phyloP scores from a whole-genome alignment of 2,113 vertebrate species.

The Tonatia bakeri region DNA sequence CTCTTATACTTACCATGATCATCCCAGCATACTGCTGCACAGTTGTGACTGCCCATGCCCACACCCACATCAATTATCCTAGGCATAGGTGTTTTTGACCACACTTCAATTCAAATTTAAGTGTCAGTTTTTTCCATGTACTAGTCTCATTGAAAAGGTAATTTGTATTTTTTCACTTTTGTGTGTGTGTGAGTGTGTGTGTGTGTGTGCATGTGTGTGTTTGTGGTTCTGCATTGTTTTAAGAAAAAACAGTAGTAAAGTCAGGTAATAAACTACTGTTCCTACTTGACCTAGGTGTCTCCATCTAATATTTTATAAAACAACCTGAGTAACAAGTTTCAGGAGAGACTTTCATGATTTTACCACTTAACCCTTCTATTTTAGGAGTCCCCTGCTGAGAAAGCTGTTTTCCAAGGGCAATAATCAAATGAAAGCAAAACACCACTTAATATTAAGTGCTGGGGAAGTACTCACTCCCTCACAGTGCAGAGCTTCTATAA shows the following conservation, averaged over 20 bases:
- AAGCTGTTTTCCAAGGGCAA: conserved; percentile 6
- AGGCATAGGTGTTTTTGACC: background rate
- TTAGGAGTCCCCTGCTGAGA: background rate
- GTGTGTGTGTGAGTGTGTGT: background rate
- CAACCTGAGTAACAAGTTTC: background rate
- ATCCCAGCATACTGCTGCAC: background rate
- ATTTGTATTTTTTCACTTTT: background rate
- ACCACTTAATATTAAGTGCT: background rate
- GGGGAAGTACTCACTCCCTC: background rate
- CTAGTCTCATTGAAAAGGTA: background rate
- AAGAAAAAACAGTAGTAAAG: background rate
- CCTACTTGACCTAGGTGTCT: background rate
- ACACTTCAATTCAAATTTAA: background rate
- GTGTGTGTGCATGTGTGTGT: background rate
- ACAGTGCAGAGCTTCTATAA: background rate
- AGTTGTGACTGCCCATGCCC: background rate
- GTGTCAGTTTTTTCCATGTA: background rate
- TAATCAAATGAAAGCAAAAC: background rate
- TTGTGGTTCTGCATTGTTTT: background rate
- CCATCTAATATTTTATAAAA: background rate
- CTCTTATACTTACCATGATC: background rate
- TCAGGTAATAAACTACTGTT: background rate
- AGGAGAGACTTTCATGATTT: background rate
- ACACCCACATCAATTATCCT: background rate
- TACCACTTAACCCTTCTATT: background rate